Percentiles rank a stretch among this genome's conserved stretches.
Evolutionary conservation across 2,797 vertebrate genomes (phyloP).

Genomic region (Pitangus sulphuratus): DNA sequence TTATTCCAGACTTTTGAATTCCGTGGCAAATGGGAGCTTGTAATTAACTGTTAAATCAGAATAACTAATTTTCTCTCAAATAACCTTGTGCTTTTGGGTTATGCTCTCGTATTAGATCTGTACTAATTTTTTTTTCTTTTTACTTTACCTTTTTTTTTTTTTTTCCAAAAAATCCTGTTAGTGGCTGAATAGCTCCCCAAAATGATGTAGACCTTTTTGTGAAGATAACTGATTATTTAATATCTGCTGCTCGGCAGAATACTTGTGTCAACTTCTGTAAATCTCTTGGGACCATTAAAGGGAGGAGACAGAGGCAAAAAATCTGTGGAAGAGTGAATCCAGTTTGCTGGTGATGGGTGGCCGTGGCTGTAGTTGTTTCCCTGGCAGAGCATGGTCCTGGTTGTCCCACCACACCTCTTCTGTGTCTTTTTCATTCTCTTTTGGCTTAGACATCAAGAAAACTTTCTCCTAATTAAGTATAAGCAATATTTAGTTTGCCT

Average conservation of each 20-base stretch:
- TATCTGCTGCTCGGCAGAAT: background rate
- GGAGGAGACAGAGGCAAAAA: background rate
- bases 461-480: background rate
- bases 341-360: background rate
- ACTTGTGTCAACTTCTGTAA: background rate
- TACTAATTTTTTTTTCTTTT: background rate
- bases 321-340: background rate
- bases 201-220: background rate
- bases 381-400: background rate
- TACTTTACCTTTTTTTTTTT: background rate
- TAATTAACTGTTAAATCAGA: conserved; percentile 45
- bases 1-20: conserved; percentile 11
- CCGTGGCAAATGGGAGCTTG: conserved; percentile 12
- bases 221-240: background rate
- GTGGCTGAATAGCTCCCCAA: background rate
- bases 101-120: background rate
- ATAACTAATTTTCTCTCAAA: conserved; percentile 9
- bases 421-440: background rate
- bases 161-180: background rate
- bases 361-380: accelerated
- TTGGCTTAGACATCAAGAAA: background rate
- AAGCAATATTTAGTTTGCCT: background rate
- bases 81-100: background rate
- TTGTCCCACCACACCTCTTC: background rate
- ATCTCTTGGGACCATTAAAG: background rate